Conservation (phyloP, 2,113 vertebrate species). For the Brachypodius melanocephalos region DNA sequence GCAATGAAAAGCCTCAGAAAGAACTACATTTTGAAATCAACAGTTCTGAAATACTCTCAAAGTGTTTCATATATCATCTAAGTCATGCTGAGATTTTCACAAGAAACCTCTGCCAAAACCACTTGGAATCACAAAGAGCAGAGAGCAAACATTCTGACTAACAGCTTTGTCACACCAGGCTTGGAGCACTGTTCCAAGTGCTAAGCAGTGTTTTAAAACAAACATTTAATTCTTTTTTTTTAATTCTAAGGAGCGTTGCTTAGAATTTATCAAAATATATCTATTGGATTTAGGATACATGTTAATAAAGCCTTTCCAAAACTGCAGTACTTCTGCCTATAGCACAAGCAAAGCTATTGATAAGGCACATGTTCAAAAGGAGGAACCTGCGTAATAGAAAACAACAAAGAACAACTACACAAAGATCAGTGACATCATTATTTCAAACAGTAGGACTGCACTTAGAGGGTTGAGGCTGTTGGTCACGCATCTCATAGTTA, state of each 20-base stretch:
- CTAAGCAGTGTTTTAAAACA: background rate
- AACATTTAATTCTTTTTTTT: background rate
- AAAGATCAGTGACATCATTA: background rate
- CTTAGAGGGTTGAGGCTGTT: background rate
- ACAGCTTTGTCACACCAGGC: background rate
- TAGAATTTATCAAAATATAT: background rate
- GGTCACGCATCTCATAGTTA: background rate
- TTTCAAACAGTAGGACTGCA: background rate
- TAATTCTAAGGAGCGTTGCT: background rate
- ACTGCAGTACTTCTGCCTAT: background rate
- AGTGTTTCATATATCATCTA: background rate
- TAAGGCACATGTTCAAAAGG: background rate
- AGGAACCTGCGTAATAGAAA: background rate
- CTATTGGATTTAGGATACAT: background rate
- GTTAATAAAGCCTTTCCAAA: background rate
- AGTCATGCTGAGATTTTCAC: background rate
- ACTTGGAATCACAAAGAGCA: background rate
- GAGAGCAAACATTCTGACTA: background rate
- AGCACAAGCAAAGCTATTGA: background rate
- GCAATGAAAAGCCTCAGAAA: background rate
- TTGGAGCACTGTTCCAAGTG: background rate
- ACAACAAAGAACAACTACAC: background rate
- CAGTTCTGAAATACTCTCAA: background rate
- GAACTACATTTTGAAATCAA: background rate
- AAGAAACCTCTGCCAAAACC: background rate